Base-by-base conservation (phyloP, 2,113 vertebrate species). In the Corythoichthys haematopterus region DNA sequence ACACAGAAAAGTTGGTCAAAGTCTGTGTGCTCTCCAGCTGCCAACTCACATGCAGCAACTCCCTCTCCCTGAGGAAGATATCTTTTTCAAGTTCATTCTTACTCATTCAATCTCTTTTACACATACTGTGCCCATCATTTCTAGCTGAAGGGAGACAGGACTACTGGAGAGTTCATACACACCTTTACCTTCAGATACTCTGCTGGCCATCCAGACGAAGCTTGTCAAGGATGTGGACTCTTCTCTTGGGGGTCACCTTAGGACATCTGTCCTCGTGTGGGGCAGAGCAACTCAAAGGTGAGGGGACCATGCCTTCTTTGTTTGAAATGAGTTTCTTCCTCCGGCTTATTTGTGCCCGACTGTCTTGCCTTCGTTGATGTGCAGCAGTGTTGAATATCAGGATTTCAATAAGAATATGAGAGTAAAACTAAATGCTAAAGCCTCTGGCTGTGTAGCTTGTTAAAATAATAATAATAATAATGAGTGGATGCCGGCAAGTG, bases 1-100 rank as follows among this genome's bases (percentile, higher is more conserved):
- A 82, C 77, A 82, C 66, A 70, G 79, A 89, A 91, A 92, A 91
- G 89, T 91, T 90, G 65, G 68, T 38, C 81, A 88, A 88, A 90
- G 85, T 91, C 87, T 84, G 67, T 77, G 56, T 80, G 68, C 58
- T 74, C 80, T 85, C 56, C 70, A 79, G 69, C 70, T 85, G 81
- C 82, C 72, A 71, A 62, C 69, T 83, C 76, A 84, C 69, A 63
- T 60, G 68, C 58, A 76, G 68, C 68, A 66, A 76, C 80, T 62
- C 82, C 73, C 72, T 66, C 58, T 53, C 68, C 72, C 72, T 76
- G 63, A 66, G 64, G 74, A 85, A 82, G 77, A 77, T 73, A 69
- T 36, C 71, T 68, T 65, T 65, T 64, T 55, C 7, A 55, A 55
- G 20, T 15, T 20, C 20, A 4, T 65, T 59, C 48, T 20, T 60